Evolutionary conservation across 2,888 invertebrate genomes (phyloP).

Genomic region (Adelognathus sp.): DNA sequence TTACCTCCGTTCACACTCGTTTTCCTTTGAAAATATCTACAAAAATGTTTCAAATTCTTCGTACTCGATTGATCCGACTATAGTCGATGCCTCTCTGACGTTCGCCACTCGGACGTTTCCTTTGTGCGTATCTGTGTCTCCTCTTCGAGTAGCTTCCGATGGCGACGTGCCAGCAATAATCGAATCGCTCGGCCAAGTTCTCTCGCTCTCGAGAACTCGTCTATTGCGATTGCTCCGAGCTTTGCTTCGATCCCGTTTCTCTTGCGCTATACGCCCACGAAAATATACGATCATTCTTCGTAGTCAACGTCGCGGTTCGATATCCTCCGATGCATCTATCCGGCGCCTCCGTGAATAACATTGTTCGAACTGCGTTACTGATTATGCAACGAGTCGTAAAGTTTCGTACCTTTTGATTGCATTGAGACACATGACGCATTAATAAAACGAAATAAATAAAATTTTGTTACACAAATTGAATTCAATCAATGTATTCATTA

Average conservation of each 20-base stretch:
- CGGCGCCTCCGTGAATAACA: neutral
- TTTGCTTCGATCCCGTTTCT: constrained; percentile 32
- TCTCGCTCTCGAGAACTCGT: constrained; percentile 5
- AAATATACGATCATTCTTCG: constrained; percentile 22
- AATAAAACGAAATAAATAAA: too few species aligned
- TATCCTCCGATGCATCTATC: constrained; percentile 27
- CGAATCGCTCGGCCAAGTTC: constrained; percentile 28
- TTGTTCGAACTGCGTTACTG: too few species aligned
- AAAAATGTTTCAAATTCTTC: too few species aligned
- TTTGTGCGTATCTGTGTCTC: neutral
- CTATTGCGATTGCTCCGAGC: neutral
- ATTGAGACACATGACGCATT: too few species aligned
- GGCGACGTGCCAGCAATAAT: constrained; percentile 40
- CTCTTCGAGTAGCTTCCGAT: constrained; percentile 11
- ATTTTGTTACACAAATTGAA: too few species aligned
- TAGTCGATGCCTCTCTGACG: neutral
- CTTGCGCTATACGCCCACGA: constrained; percentile 51
- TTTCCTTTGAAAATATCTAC: too few species aligned
- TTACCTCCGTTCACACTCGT: too few species aligned
- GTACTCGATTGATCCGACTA: too few species aligned
- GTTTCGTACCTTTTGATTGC: too few species aligned
- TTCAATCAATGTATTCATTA: too few species aligned
- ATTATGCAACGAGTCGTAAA: neutral
- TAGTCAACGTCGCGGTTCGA: constrained; percentile 12
- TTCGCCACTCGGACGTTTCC: neutral